Conservation (phyloP, 2,113 vertebrate genomes). For the Oophaga pumilio region DNA sequence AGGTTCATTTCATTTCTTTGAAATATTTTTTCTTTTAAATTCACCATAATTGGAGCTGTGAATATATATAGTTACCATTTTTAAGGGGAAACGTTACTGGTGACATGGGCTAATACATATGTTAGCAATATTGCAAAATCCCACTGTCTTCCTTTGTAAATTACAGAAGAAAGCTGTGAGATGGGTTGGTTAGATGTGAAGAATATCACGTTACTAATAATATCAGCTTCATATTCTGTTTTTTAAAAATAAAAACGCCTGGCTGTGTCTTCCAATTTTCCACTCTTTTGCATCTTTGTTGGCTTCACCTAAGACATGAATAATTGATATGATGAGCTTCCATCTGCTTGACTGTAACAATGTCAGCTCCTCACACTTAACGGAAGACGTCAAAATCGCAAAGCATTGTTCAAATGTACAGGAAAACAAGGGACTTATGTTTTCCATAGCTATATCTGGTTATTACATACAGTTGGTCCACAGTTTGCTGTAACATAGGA, state of each 20-base stretch:
- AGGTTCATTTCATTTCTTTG: too few species aligned
- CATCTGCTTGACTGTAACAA: constrained; percentile 10
- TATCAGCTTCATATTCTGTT: neutral
- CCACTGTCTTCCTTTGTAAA: neutral
- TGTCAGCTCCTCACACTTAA: neutral
- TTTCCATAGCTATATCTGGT: neutral
- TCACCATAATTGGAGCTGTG: too few species aligned
- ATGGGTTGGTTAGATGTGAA: neutral
- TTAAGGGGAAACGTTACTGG: neutral
- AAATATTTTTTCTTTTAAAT: too few species aligned
- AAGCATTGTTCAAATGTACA: neutral
- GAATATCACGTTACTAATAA: constrained; percentile 1
- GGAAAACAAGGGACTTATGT: neutral
- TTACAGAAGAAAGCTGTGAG: neutral
- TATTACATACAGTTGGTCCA: too few species aligned
- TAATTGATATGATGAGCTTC: neutral
- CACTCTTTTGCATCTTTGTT: neutral
- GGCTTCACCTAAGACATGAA: neutral
- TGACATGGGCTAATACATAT: neutral
- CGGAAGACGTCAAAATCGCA: neutral
- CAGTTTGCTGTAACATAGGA: neutral
- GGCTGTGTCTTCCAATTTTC: neutral
- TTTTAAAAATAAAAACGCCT: neutral
- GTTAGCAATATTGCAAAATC: neutral
- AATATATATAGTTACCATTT: too few species aligned